Percentiles rank a stretch among this genome's conserved stretches.
phyloP scores from a whole-genome alignment of 2,113 vertebrate genomes.

The Bettongia penicillata region DNA sequence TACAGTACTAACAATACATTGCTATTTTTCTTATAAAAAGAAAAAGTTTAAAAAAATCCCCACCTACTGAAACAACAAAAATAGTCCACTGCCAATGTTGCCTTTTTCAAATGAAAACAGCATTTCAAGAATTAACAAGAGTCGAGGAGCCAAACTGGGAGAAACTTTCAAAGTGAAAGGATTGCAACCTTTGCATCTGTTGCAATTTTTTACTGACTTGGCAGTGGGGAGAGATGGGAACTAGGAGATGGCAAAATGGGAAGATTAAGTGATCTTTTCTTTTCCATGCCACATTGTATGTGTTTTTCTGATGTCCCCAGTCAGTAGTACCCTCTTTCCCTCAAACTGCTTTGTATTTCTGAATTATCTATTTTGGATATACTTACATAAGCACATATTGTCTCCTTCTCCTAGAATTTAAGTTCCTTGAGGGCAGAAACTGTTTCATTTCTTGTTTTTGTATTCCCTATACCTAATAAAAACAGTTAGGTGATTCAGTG shows the following conservation, averaged over 20 bases:
- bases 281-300: not conserved
- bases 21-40: slow-evolving; percentile 11
- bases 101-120: slow-evolving; percentile 24
- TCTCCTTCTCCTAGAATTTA: not conserved
- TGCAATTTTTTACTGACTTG: not conserved
- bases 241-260: not conserved
- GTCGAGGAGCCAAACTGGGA: not conserved
- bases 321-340: not conserved
- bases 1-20: slow-evolving; percentile 26
- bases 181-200: not conserved
- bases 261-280: not conserved
- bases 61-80: slow-evolving; percentile 38
- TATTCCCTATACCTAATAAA: not conserved
- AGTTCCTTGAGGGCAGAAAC: not conserved
- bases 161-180: slow-evolving; percentile 18
- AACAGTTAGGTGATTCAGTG: not conserved
- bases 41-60: slow-evolving; percentile 31
- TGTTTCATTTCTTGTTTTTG: not conserved
- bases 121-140: slow-evolving; percentile 1
- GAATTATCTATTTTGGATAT: not conserved
- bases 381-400: not conserved
- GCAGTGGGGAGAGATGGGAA: not conserved
- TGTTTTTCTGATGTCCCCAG: not conserved
- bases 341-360: not conserved
- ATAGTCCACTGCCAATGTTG: not conserved